Evolutionary conservation across 2,797 vertebrate genomes (phyloP).

Genomic region (Enoplosus armatus): DNA sequence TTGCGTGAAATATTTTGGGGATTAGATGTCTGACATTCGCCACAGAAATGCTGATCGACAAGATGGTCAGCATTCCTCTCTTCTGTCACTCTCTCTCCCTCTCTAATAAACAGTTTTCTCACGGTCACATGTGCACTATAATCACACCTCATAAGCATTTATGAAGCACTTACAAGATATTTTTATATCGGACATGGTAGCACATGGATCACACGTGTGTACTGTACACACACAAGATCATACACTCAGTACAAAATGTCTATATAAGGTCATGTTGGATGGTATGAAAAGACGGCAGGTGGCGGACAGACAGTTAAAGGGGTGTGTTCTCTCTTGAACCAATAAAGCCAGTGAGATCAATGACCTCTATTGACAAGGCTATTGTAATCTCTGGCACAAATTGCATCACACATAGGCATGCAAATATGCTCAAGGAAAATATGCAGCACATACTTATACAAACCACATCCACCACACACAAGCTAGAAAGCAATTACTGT

Average conservation of each 20-base stretch:
- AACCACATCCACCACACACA: neutral
- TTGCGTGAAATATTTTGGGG: conserved; percentile 33
- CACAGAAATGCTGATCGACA: conserved; percentile 56
- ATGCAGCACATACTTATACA: neutral
- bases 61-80: conserved; percentile 63
- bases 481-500: neutral
- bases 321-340: conserved; percentile 11
- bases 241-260: conserved; percentile 17
- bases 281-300: neutral
- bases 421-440: conserved; percentile 10
- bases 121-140: conserved; percentile 18
- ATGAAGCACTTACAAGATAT: neutral
- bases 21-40: conserved; percentile 33
- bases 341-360: conserved; percentile 1
- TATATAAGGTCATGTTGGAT: conserved; percentile 50
- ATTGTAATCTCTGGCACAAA: conserved; percentile 4
- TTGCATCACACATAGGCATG: neutral
- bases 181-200: neutral
- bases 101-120: conserved; percentile 56
- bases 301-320: neutral
- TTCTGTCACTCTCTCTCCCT: neutral
- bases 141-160: conserved; percentile 37
- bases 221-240: neutral
- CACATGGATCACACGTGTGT: neutral
- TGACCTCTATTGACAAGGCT: neutral